Base-by-base conservation (phyloP, 2,113 vertebrate genomes). In the Microcebus jonahi region DNA sequence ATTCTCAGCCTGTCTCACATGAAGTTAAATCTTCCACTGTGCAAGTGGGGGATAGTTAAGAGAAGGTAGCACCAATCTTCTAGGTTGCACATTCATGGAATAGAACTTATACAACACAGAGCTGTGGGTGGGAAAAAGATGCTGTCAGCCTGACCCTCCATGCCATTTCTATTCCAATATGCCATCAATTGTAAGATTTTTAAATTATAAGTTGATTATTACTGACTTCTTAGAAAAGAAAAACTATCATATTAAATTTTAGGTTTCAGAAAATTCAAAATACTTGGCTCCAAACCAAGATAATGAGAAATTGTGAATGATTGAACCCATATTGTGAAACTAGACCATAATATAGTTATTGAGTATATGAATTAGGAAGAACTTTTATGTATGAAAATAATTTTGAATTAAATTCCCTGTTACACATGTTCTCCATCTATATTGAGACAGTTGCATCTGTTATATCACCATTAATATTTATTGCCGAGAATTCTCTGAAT, bases 231-330 rank as follows among this genome's bases (percentile, higher is more conserved):
- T 63, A 57, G 86, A 48, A 91, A 91, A 92, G 10, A 84, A 0
- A 70, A 84, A 34, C 23, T 39, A 23, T 70, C 31, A 31, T 80
- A 82, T 76, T 67, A 53, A 65, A 91, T 31, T 84, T 90, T 55
- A 79, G 23, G 36, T 77, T 96, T 83, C 42, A 48, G 31, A 94
- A 94, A 63, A 11, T n/a, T 88, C 71, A 75, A 95, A 84, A 65
- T 85, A 76, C 90, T 77, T 91, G 45, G 6, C 13, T 31, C 10
- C 3, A 63, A 88, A 95, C 82, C 2, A 77, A 86, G 36, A 63
- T 73, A 84, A 39, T 71, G 50, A 75, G 45, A 75, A 70, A 39
- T 71, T 88, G 21, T 91, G 63, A 71, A 57, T 55, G 27, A 75
- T 17, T 45, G 21, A 79, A 80, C 17, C 12, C 20, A 8, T 83